These are phyloP conservation scores for Cephus runcator DNA, from an alignment of 2,888 invertebrate species.

Conservation along the genomic window DNA sequence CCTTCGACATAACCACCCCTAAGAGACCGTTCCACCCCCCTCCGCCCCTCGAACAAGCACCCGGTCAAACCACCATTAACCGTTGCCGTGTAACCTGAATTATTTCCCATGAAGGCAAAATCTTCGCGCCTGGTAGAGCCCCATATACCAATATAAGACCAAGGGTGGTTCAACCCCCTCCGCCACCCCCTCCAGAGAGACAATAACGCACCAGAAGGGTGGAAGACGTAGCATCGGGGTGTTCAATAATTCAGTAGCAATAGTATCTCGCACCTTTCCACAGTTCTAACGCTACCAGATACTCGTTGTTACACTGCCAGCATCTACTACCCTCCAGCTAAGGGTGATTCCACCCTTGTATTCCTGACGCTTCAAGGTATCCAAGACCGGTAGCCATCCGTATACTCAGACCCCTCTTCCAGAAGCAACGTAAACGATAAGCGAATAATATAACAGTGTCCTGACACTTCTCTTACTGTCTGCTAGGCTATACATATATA, in stretches of 20 bases:
- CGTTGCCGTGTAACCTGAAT: constrained; percentile 41
- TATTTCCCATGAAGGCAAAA: constrained; percentile 21
- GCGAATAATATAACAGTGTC: constrained; percentile 45
- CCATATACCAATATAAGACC: too few relatives aligned
- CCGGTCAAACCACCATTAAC: constrained; percentile 45
- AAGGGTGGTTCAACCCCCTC: not conserved
- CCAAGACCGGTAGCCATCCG: constrained; percentile 18
- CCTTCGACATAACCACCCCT: not conserved
- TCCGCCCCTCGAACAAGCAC: not conserved
- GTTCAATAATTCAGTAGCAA: constrained; percentile 55
- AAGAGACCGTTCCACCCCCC: not conserved
- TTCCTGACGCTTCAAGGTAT: constrained; percentile 25
- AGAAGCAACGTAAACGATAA: constrained; percentile 37
- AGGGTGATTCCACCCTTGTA: constrained; percentile 10
- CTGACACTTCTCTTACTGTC: too few relatives aligned
- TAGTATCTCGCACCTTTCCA: constrained; percentile 21
- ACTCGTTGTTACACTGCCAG: not conserved
- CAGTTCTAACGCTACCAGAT: constrained; percentile 1
- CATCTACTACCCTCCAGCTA: too few relatives aligned
- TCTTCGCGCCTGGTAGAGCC: too few relatives aligned
- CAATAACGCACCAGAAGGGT: constrained; percentile 36
- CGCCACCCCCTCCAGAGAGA: constrained; percentile 13
- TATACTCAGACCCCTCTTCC: constrained; percentile 14
- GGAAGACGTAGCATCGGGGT: constrained; percentile 39
- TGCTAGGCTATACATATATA: too few relatives aligned